Evolutionary conservation across 2,113 vertebrate genomes (phyloP).

Genomic region (Heteronetta atricapilla): DNA sequence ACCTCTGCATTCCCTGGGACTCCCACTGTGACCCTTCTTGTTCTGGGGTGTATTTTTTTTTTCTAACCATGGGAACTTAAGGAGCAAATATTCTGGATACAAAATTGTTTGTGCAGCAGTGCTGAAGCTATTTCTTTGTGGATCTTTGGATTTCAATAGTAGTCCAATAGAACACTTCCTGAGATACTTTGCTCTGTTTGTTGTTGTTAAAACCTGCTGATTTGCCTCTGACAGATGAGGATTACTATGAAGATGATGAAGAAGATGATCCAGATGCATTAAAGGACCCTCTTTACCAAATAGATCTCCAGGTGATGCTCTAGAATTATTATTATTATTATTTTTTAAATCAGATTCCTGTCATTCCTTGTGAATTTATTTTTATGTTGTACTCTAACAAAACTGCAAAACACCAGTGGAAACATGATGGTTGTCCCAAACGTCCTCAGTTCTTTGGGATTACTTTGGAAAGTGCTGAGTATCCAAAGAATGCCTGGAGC

Average conservation of each 20-base stretch:
- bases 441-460: background rate
- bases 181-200: background rate
- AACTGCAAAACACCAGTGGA: background rate
- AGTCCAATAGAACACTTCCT: background rate
- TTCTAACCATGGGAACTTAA: background rate
- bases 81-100: background rate
- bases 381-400: background rate
- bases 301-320: conserved; percentile 89
- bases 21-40: background rate
- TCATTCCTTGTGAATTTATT: background rate
- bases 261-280: conserved; percentile 96
- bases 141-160: background rate
- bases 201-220: background rate
- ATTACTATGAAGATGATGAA: conserved; percentile 98
- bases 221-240: conserved; percentile 86
- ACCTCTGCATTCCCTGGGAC: fast-evolving
- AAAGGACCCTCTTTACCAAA: conserved; percentile 96
- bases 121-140: background rate
- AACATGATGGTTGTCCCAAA: background rate
- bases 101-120: background rate
- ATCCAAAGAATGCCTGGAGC: background rate
- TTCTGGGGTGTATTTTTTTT: background rate
- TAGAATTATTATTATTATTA: background rate
- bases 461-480: background rate
- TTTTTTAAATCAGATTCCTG: background rate